phyloP scores from a whole-genome alignment of 2,113 vertebrate species.

The Sinocyclocheilus anshuiensis region DNA sequence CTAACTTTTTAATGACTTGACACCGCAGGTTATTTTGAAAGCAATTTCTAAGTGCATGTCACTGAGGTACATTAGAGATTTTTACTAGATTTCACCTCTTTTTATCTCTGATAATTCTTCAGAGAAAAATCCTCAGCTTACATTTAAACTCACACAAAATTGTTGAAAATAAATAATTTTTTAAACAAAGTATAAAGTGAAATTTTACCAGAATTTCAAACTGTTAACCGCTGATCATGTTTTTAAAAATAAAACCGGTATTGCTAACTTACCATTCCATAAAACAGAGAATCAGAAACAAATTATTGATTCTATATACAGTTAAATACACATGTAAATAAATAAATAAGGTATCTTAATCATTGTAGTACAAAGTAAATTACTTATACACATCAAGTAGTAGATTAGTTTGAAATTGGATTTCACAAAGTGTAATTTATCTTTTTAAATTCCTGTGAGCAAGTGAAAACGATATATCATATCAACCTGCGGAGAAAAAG shows the following conservation, averaged over 20 bases:
- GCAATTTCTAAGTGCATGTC: background rate
- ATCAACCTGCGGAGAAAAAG: background rate
- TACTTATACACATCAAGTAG: background rate
- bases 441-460: background rate
- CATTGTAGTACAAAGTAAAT: background rate
- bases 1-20: constrained; percentile 3
- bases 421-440: background rate
- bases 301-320: background rate
- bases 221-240: too few species aligned
- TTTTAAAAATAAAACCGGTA: background rate
- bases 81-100: background rate
- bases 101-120: background rate
- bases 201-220: background rate
- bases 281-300: background rate
- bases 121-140: background rate
- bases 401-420: background rate
- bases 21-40: background rate
- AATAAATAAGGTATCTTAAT: background rate
- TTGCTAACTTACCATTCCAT: background rate
- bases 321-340: background rate
- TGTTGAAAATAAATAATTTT: background rate
- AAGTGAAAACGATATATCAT: constrained; percentile 2
- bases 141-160: background rate
- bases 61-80: background rate
- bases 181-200: background rate